Evolutionary conservation across 2,888 invertebrate species (phyloP), one percentile per base, ranked within the genome.

Genomic region (Agriopis marginaria): DNA sequence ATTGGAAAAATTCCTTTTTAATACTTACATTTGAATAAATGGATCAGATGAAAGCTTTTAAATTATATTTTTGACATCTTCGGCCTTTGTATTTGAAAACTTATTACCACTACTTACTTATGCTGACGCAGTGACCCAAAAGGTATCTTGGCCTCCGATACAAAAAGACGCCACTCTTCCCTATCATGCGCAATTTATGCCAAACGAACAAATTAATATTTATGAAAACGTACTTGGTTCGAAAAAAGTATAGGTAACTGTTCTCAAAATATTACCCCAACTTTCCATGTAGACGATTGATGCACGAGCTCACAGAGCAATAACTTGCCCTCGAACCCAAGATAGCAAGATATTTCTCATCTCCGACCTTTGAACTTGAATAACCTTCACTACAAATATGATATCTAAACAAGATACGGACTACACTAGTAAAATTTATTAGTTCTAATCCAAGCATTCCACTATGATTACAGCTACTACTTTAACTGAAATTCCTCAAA

Each of bases 1-100:
- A 67, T 69, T 47, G 65, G 23, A 51, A 60, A 66, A 68, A 66
- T 71, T 73, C 23, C 66, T 14, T 56, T 65, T 65, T 40, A 61
- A 53, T 54, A 11, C 63, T 58, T 7, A 40, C 44, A 17, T 66
- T 54, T 51, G 1, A 53, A 61, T 47, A 45, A 58, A 23, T 58
- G 7, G 7, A 45, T 45, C 40, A 47, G 45, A 32, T 58, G 45
- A 23, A 45, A 45, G n/a, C n/a, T 23, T 58, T 47, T 9, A 32
- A 47, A 2, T 42, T 7, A 32, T 32, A 32, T 32, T 32, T 32
- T 32, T 32, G 32, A 32, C 32, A 32, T 32, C 7, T 45, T 11
- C 45, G 10, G 10, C 45, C 6, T 45, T 45, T 12, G 6, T 45
- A 0, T 45, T 45, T 45, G 45, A 44, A 44, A 8, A 44, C 10